Percentiles rank a stretch among this genome's conserved stretches.
phyloP scores from a whole-genome alignment of 2,888 invertebrate species.

The Diplazon laetatorius region DNA sequence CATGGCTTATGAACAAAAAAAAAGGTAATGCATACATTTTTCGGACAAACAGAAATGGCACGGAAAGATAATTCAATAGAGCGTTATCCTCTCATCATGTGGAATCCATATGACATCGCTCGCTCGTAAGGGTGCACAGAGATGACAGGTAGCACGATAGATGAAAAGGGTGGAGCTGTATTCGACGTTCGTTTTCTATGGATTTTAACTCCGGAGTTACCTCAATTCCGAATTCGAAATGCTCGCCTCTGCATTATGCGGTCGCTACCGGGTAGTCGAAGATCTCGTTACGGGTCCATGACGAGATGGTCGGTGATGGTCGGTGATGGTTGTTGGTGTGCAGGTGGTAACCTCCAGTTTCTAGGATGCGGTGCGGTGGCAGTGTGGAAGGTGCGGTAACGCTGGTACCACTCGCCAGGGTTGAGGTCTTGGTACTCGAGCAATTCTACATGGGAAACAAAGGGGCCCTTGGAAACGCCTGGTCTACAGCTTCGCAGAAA shows the following conservation, averaged over 20 bases:
- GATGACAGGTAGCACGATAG: too few relatives aligned
- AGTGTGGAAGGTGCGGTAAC: slow-evolving; percentile 7
- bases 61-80: too few relatives aligned
- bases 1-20: too few relatives aligned
- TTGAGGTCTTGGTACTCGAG: slow-evolving; percentile 39
- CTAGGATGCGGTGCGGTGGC: slow-evolving; percentile 12
- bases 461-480: slow-evolving; percentile 42
- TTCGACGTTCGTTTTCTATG: background rate
- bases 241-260: slow-evolving; percentile 36
- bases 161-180: slow-evolving; percentile 1
- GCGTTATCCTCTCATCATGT: too few relatives aligned
- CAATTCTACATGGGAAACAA: slow-evolving; percentile 52
- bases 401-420: background rate
- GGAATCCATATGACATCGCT: too few relatives aligned
- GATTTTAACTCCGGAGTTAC: slow-evolving; percentile 23
- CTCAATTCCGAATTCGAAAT: slow-evolving; percentile 33
- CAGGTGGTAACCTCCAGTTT: slow-evolving; percentile 3
- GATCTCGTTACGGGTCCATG: slow-evolving; percentile 29
- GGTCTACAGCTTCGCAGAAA: slow-evolving; percentile 48
- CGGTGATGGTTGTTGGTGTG: background rate
- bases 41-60: too few relatives aligned
- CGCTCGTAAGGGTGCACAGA: too few relatives aligned
- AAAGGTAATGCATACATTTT: too few relatives aligned
- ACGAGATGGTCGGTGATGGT: too few relatives aligned
- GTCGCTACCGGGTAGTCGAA: slow-evolving; percentile 22